These are phyloP conservation scores for Tetragonisca angustula DNA, from an alignment of 2,888 invertebrate genomes.

Conservation along the genomic window DNA sequence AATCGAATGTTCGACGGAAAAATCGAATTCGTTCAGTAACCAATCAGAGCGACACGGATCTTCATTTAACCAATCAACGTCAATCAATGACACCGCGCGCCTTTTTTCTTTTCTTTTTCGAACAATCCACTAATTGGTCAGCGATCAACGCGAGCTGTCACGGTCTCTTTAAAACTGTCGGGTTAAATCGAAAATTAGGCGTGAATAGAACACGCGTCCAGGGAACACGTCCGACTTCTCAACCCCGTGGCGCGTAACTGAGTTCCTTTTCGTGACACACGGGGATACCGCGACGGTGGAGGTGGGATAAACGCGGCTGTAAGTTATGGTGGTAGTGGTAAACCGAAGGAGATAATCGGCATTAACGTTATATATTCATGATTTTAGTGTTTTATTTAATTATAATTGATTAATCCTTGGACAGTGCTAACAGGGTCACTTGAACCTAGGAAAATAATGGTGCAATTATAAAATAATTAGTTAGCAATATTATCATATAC, in stretches of 20 bases:
- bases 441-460: no score
- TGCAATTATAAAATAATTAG: no score
- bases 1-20: background rate
- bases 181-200: background rate
- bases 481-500: no score
- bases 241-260: constrained; percentile 78
- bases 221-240: constrained; percentile 74
- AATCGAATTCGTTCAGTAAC: background rate
- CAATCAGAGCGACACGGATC: constrained; percentile 3
- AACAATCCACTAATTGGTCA: constrained; percentile 17
- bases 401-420: background rate
- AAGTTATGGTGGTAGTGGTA: constrained; percentile 51
- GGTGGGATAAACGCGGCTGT: constrained; percentile 63
- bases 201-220: constrained; percentile 25
- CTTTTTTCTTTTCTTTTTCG: background rate
- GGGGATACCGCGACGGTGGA: constrained; percentile 68
- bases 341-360: constrained; percentile 19
- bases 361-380: background rate
- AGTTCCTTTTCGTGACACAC: constrained; percentile 74
- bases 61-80: constrained; percentile 35
- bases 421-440: no score
- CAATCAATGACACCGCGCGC: constrained; percentile 23
- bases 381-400: background rate
- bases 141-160: background rate
- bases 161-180: background rate